These are phyloP conservation scores for Syngnathus typhle DNA, from an alignment of 2,113 vertebrate genomes.

Conservation along the genomic window DNA sequence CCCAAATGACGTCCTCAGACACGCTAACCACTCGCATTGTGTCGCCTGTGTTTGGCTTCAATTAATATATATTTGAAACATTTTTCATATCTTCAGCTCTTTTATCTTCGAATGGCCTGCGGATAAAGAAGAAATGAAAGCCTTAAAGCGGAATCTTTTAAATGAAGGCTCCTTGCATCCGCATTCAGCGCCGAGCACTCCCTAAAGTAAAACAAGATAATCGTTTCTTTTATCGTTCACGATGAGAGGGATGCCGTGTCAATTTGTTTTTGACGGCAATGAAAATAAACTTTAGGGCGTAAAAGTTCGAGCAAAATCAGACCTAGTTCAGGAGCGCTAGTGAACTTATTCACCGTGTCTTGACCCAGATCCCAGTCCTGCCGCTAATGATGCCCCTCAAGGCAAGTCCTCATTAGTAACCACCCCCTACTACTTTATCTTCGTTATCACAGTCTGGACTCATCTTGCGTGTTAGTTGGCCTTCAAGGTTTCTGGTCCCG, in stretches of 20 bases:
- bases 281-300: not conserved
- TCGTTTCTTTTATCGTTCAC: constrained; percentile 15
- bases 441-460: constrained; percentile 25
- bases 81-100: constrained; percentile 17
- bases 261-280: not conserved
- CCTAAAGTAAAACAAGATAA: constrained; percentile 43
- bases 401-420: constrained; percentile 72
- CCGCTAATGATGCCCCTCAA: constrained; percentile 73
- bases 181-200: constrained; percentile 36
- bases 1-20: not conserved
- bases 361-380: constrained; percentile 72
- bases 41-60: not conserved
- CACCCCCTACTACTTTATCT: constrained; percentile 41
- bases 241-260: constrained; percentile 15
- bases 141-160: constrained; percentile 51
- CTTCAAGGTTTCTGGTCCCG: constrained; percentile 50
- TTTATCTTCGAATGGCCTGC: constrained; percentile 52
- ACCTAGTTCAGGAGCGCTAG: constrained; percentile 19
- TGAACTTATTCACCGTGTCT: constrained; percentile 55
- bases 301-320: not conserved
- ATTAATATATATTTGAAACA: not conserved
- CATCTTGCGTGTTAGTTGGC: constrained; percentile 44
- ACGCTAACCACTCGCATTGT: not conserved
- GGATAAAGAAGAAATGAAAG: constrained; percentile 52
- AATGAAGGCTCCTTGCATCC: constrained; percentile 29